phyloP scores from a whole-genome alignment of 2,113 vertebrate genomes.

The Saguinus midas region DNA sequence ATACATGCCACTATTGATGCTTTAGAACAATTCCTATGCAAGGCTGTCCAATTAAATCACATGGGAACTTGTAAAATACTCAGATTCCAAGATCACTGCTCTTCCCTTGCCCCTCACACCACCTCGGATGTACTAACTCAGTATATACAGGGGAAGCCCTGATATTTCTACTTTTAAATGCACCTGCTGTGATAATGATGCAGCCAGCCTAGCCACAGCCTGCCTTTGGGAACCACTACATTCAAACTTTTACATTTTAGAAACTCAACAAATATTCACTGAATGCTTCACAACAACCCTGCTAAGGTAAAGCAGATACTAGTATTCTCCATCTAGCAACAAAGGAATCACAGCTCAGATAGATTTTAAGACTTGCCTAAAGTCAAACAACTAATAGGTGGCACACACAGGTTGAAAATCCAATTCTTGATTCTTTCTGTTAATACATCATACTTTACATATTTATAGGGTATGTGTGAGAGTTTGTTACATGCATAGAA shows the following conservation, averaged over 20 bases:
- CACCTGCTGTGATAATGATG: background rate
- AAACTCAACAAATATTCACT: conserved; percentile 3
- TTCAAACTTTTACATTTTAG: conserved; percentile 1
- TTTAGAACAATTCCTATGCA: background rate
- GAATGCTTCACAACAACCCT: background rate
- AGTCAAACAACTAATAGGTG: background rate
- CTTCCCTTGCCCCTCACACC: background rate
- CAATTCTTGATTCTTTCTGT: background rate
- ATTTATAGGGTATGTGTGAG: background rate
- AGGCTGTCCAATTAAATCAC: background rate
- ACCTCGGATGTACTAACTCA: background rate
- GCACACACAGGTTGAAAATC: background rate
- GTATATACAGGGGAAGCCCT: background rate
- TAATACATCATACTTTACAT: background rate
- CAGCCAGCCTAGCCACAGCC: background rate
- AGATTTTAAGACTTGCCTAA: background rate
- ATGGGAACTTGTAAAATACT: background rate
- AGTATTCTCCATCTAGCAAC: background rate
- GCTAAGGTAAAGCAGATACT: background rate
- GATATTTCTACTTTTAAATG: background rate
- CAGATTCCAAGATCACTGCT: background rate
- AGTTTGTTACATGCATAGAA: background rate
- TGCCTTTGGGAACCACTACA: background rate
- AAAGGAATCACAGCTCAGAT: conserved; percentile 1
- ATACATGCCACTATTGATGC: background rate